phyloP scores from a whole-genome alignment of 2,797 vertebrate genomes.

The Manis javanica region DNA sequence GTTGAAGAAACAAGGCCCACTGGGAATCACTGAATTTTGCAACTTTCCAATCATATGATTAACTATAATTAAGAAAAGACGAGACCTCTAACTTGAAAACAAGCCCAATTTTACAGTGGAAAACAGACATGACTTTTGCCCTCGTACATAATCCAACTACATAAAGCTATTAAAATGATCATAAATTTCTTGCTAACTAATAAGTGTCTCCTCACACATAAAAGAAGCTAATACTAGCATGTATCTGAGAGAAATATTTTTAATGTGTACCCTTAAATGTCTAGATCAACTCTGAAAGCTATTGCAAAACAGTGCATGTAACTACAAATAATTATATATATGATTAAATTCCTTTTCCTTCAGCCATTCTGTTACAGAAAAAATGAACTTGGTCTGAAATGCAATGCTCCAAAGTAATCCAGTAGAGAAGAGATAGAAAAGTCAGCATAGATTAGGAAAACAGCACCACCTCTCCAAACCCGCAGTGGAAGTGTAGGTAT shows the following conservation, averaged over 20 bases:
- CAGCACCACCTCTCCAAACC: not conserved
- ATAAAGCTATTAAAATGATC: slow-evolving; percentile 58
- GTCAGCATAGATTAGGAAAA: not conserved
- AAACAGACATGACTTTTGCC: slow-evolving; percentile 68
- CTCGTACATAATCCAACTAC: slow-evolving; percentile 61
- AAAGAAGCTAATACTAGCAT: not conserved
- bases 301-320: slow-evolving; percentile 7
- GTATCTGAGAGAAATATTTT: slow-evolving; percentile 27
- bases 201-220: slow-evolving; percentile 20
- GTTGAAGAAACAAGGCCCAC: slow-evolving; percentile 65
- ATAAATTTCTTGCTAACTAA: slow-evolving; percentile 57
- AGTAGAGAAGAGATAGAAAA: not conserved
- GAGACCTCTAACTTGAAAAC: slow-evolving; percentile 59
- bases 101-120: slow-evolving; percentile 36
- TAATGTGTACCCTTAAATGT: slow-evolving; percentile 57
- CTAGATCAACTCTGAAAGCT: slow-evolving; percentile 29
- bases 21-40: slow-evolving; percentile 74
- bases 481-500: not conserved
- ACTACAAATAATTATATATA: slow-evolving; percentile 52
- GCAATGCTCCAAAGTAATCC: slow-evolving; percentile 38
- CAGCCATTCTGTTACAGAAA: slow-evolving; percentile 24
- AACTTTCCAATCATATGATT: slow-evolving; percentile 77
- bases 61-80: slow-evolving; percentile 76
- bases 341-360: slow-evolving; percentile 34
- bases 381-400: slow-evolving; percentile 14